Conservation (phyloP, 2,113 vertebrate genomes). For the Xiphophorus couchianus region DNA sequence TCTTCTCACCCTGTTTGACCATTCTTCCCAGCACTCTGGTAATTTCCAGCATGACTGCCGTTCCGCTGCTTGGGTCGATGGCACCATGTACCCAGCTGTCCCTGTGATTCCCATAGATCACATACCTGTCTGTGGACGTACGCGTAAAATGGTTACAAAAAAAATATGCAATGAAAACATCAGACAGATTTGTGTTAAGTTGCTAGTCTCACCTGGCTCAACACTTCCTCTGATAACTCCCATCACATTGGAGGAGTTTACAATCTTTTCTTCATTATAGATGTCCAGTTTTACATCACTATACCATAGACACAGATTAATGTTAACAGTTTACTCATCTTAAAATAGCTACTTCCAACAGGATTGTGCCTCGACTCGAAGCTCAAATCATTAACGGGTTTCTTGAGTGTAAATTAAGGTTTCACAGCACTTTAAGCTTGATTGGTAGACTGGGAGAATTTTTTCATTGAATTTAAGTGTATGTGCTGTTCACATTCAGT, state of each 20-base stretch:
- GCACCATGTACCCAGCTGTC: conserved; percentile 93
- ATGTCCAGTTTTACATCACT: conserved; percentile 86
- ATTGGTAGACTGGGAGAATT: neutral
- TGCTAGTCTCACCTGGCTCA: conserved; percentile 83
- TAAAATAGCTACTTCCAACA: no score
- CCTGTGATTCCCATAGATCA: conserved; percentile 91
- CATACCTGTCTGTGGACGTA: conserved; percentile 83
- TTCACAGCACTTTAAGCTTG: no score
- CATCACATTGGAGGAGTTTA: conserved; percentile 87
- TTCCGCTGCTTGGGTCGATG: conserved; percentile 90
- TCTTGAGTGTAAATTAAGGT: no score
- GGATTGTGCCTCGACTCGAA: no score
- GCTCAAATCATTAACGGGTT: no score
- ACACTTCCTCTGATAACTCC: conserved; percentile 87
- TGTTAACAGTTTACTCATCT: neutral
- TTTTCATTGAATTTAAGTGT: neutral
- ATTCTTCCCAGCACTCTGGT: conserved; percentile 83
- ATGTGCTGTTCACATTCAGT: neutral
- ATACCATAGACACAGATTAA: conserved; percentile 10
- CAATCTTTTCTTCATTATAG: conserved; percentile 74
- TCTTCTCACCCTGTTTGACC: conserved; percentile 84
- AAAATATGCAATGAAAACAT: neutral
- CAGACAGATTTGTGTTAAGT: neutral
- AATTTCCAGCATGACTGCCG: conserved; percentile 87
- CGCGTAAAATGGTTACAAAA: neutral